phyloP scores from a whole-genome alignment of 2,797 vertebrate genomes.

The Myiotriccus ornatus region DNA sequence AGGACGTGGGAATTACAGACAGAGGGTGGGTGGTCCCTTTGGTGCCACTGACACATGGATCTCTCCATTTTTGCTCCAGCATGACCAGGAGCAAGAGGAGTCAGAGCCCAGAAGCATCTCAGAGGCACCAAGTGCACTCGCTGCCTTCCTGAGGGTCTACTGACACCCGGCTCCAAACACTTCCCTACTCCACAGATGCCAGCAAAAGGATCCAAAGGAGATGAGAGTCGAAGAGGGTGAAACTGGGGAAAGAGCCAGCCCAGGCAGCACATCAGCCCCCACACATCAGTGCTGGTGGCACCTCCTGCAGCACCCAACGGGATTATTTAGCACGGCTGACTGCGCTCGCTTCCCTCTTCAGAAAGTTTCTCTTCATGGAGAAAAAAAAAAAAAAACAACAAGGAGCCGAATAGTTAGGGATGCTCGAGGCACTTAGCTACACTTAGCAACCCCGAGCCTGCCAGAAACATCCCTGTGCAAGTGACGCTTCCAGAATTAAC shows the following conservation, averaged over 20 bases:
- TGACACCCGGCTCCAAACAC: not conserved
- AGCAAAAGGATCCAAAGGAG: not conserved
- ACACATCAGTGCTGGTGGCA: not conserved
- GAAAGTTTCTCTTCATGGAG: slow-evolving; percentile 22
- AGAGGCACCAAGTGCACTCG: not conserved
- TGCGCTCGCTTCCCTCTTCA: not conserved
- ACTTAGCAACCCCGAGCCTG: slow-evolving; percentile 52
- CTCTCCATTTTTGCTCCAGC: not conserved
- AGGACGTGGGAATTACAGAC: accelerated
- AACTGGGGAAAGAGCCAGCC: not conserved
- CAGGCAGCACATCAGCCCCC: not conserved
- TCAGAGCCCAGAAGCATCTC: not conserved
- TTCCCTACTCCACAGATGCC: not conserved
- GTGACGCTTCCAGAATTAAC: slow-evolving; percentile 55
- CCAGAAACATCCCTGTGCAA: slow-evolving; percentile 46
- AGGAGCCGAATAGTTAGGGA: not conserved
- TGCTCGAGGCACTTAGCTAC: slow-evolving; percentile 65
- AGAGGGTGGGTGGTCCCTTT: accelerated
- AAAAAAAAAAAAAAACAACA: not conserved
- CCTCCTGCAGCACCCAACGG: not conserved
- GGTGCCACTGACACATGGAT: not conserved
- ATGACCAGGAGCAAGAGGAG: not conserved
- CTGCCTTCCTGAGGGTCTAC: not conserved
- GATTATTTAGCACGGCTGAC: slow-evolving; percentile 20
- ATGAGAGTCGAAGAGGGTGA: not conserved